Evolutionary conservation across 2,113 vertebrate genomes (phyloP).

Genomic region (Micromys minutus): DNA sequence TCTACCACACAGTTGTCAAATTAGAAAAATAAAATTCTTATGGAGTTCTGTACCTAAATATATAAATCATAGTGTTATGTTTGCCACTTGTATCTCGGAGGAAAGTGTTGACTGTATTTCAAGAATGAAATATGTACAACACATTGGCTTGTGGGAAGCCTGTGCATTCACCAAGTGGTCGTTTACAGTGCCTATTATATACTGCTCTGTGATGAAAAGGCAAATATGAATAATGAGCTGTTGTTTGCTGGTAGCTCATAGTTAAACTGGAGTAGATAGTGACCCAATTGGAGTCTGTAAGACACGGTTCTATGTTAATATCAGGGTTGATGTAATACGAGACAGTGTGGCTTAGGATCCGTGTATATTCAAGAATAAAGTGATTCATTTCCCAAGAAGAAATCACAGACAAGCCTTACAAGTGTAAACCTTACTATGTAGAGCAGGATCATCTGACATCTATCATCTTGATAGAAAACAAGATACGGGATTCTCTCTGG

Average conservation of each 20-base stretch:
- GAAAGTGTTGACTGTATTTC: constrained; percentile 20
- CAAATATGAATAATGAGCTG: neutral
- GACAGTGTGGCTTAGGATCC: neutral
- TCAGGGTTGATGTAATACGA: neutral
- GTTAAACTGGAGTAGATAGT: neutral
- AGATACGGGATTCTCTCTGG: neutral
- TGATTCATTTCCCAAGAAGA: neutral
- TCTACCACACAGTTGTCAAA: constrained; percentile 43
- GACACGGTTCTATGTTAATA: neutral
- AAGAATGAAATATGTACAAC: constrained; percentile 40
- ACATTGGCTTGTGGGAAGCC: neutral
- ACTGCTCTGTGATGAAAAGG: neutral
- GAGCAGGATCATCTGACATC: neutral
- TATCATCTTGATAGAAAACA: neutral
- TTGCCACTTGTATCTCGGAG: constrained; percentile 18
- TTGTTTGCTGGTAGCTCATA: neutral
- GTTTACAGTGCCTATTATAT: neutral
- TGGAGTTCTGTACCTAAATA: neutral
- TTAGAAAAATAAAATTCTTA: constrained; percentile 56
- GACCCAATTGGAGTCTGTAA: neutral
- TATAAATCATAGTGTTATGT: constrained; percentile 56
- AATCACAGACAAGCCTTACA: neutral
- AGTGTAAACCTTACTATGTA: neutral
- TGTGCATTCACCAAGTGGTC: constrained; percentile 28
- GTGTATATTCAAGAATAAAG: neutral